Evolutionary conservation across 1,140 invertebrate genomes (phyloP), one percentile per base, ranked within the genome.

Genomic region (Bombus sylvicola): DNA sequence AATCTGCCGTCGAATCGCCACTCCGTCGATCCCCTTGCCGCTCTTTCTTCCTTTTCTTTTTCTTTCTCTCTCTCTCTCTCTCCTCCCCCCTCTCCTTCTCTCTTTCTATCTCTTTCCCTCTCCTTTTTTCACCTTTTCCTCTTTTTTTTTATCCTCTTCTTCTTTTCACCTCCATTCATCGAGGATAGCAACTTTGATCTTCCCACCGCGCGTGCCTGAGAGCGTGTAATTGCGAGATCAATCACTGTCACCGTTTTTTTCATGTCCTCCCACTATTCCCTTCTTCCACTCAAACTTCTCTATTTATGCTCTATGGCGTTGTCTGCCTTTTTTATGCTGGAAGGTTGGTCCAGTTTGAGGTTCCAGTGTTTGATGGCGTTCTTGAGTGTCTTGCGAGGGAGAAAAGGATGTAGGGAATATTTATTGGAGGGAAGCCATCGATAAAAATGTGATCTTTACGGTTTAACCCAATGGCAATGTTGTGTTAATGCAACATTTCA

Each of bases 171-270:
- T 53, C 34, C 34, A 62, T 59, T 75, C 79, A 37, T 25, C 80
- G 79, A 74, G 79, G 43, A 85, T 74, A 72, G 76, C 31, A 71
- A 72, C 75, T 79, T 84, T 59, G 66, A 78, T 83, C 66, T 84
- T 71, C 66, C n/a, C 81, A 28, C 25, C 68, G 76, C 68, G 69
- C 76, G 83, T 80, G 66, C 53, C 77, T 59, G 76, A 22, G 64
- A 73, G 66, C 76, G 77, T 72, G 53, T 73, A 85, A 85, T 80
- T 85, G 76, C 83, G 39, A 73, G 68, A 85, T 85, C 68, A 62
- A 85, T 85, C 83, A 85, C 69, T 73, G 47, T 85, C 68, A 34
- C 25, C 18, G 9, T 69, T 39, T 72, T 72, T 78, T 72, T 41
- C n/a, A 2, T 74, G 9, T 25, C 18, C 31, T 22, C n/a, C 13